Base-by-base conservation (phyloP, 2,113 vertebrate species). In the Sorex fumeus region DNA sequence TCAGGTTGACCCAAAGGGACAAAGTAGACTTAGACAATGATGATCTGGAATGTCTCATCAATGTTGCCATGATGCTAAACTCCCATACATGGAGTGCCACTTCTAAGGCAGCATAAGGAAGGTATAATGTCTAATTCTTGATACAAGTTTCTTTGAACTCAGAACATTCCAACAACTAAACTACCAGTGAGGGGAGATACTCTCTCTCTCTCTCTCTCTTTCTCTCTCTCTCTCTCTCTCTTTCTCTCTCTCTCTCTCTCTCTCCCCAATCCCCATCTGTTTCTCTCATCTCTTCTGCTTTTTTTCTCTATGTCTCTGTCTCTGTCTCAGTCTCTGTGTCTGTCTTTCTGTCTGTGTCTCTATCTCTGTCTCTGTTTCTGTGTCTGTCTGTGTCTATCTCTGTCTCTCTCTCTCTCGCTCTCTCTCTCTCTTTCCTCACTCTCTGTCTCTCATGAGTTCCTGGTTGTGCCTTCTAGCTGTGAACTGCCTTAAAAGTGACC, bases 191-290 rank as follows among this genome's bases (percentile, higher is more conserved):
- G 10, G 21, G 30, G 12, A 8, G 0, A 30, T 16, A 11, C 2
- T 9, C 32, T 18, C 27, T 34, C 40, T 9, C 8, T 13, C 34
- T 13, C 25, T 2, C 12, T 0, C 47, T 4, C 16, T 1, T 5
- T 13, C 34, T 13, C 25, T 2, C 12, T 0, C 47, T 4, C 16
- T 1, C 32, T 16, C n/a, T n/a, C 67, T 32, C 1, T 32, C n/a
- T 32, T 16, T 18, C 32, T 19, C 12, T 6, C 15, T 34, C n/a
- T 19, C 69, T 16, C 3, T 13, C 28, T 18, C 69, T 8, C 8
- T 1, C 32, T 43, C 34, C 12, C 64, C n/a, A n/a, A n/a, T 62
- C 64, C 8, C 32, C 3, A 8, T 32, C 1, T 32, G 15, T 32
- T 16, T 18, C 32, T 19, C 12, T 6, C 15, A n/a, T 34, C n/a